These are phyloP conservation scores for Ictalurus furcatus DNA, from an alignment of 2,113 vertebrate species.

Conservation along the genomic window DNA sequence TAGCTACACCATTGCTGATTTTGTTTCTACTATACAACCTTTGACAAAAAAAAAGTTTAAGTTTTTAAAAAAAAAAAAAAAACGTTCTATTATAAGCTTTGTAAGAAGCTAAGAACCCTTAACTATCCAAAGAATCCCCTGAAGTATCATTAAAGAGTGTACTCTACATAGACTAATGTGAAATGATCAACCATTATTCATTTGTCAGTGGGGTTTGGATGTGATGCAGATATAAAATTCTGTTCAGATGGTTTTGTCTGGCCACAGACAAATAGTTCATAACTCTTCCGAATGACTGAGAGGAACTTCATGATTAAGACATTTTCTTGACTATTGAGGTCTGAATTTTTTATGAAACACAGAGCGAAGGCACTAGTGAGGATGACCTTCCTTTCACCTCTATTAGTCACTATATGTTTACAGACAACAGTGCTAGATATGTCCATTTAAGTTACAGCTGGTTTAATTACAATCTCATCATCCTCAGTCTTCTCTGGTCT, in stretches of 20 bases:
- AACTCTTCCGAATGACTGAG: not conserved
- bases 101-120: too few species aligned
- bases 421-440: not conserved
- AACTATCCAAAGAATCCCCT: not conserved
- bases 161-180: not conserved
- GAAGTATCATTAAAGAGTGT: not conserved
- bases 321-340: not conserved
- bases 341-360: not conserved
- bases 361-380: not conserved
- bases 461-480: not conserved
- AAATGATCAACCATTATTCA: not conserved
- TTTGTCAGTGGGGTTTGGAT: not conserved
- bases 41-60: not conserved
- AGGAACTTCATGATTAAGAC: not conserved
- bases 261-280: not conserved
- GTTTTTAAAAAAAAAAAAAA: too few species aligned
- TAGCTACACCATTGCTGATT: not conserved
- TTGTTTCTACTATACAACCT: not conserved
- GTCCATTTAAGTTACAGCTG: not conserved
- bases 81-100: not conserved
- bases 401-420: conserved; percentile 7
- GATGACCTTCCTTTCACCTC: not conserved
- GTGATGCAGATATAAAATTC: not conserved
- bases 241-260: not conserved
- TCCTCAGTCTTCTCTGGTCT: not conserved